These are phyloP conservation scores for Galleria mellonella DNA, from an alignment of 1,140 invertebrate genomes.

Conservation along the genomic window DNA sequence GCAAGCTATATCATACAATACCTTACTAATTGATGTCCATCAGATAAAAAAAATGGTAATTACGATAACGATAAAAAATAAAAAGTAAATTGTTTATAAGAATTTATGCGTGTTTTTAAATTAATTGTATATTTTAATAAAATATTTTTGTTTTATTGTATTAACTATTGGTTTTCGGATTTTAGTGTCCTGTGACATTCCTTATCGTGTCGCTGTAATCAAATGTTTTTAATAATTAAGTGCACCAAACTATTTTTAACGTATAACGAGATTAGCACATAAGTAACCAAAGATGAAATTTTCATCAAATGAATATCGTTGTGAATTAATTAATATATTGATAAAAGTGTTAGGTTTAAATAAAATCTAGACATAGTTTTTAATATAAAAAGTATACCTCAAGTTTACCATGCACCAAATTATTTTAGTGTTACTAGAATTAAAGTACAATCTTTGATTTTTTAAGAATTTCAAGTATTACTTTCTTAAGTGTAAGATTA, in stretches of 20 bases:
- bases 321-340: slow-evolving; percentile 51
- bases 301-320: slow-evolving; percentile 66
- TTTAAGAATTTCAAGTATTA: slow-evolving; percentile 42
- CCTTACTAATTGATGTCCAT: no score
- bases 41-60: no score
- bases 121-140: no score
- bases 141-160: no score
- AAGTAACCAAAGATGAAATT: slow-evolving; percentile 65
- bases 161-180: no score
- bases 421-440: slow-evolving; percentile 50
- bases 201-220: not conserved
- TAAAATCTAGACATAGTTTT: slow-evolving; percentile 19
- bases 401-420: slow-evolving; percentile 72
- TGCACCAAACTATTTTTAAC: slow-evolving; percentile 51
- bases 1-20: no score
- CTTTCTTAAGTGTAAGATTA: slow-evolving; percentile 26
- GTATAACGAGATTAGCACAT: slow-evolving; percentile 43
- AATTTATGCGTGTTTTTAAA: no score
- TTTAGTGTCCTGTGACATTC: no score
- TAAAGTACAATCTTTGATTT: slow-evolving; percentile 17
- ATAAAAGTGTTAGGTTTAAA: slow-evolving; percentile 25
- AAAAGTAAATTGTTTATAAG: no score
- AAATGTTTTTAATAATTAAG: slow-evolving; percentile 25
- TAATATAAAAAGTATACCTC: slow-evolving; percentile 55
- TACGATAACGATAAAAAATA: no score